Percentiles rank a stretch among this genome's conserved stretches.
Evolutionary conservation across 2,797 vertebrate genomes (phyloP).

Genomic region (Syngnathus acus): DNA sequence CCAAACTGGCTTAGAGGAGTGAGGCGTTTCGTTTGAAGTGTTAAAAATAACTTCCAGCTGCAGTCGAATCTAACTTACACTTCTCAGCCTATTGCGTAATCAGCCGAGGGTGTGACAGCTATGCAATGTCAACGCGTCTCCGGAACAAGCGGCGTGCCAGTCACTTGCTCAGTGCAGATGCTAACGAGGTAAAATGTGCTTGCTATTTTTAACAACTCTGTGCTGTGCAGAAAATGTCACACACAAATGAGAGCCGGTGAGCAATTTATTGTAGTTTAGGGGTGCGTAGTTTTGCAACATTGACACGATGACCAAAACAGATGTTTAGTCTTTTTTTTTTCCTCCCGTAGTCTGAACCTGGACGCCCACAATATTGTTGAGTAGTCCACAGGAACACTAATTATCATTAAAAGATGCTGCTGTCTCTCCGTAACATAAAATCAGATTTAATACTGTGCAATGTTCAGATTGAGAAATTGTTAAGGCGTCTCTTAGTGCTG

Average conservation of each 20-base stretch:
- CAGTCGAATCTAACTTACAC: slow-evolving; percentile 34
- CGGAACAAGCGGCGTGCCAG: slow-evolving; percentile 23
- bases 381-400: neutral
- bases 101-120: slow-evolving; percentile 31
- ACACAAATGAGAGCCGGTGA: neutral
- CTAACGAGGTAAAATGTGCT: slow-evolving; percentile 5
- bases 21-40: slow-evolving; percentile 31
- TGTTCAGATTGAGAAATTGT: too few relatives aligned
- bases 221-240: neutral
- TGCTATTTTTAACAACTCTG: slow-evolving; percentile 2
- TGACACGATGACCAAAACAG: neutral
- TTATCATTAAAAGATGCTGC: neutral
- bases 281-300: neutral
- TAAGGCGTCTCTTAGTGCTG: too few relatives aligned
- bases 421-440: neutral
- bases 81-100: slow-evolving; percentile 23
- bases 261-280: neutral
- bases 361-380: neutral
- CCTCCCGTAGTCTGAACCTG: neutral
- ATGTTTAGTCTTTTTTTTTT: too few relatives aligned
- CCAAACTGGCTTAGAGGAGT: slow-evolving; percentile 20
- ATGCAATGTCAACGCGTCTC: slow-evolving; percentile 38
- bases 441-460: too few relatives aligned
- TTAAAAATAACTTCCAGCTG: slow-evolving; percentile 38
- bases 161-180: slow-evolving; percentile 8